Evolutionary conservation across 2,888 invertebrate species (phyloP).

Genomic region (Xestia xanthographa): DNA sequence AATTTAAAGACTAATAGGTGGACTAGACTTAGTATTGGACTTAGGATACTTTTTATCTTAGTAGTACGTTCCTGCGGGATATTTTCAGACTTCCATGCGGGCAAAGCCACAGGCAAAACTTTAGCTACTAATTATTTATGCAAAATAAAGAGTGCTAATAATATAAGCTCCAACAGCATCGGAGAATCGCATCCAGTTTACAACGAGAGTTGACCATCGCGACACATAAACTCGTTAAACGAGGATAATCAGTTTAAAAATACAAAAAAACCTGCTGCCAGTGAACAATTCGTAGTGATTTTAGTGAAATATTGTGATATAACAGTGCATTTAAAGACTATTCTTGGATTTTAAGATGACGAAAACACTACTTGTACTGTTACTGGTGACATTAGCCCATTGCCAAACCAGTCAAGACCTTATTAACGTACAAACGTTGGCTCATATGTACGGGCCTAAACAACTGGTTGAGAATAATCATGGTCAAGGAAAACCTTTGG

Average conservation of each 20-base stretch:
- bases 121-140: background rate
- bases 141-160: background rate
- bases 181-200: conserved; percentile 22
- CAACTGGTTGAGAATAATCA: background rate
- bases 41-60: background rate
- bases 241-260: conserved; percentile 15
- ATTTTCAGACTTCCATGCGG: background rate
- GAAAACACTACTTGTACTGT: conserved; percentile 63
- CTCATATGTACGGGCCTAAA: conserved; percentile 28
- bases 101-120: background rate
- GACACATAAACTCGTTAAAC: conserved; percentile 12
- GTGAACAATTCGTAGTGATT: background rate
- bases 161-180: background rate
- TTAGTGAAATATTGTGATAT: conserved; percentile 22
- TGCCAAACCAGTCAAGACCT: conserved; percentile 71
- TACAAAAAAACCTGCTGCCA: background rate
- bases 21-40: background rate
- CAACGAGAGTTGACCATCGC: background rate
- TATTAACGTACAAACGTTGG: conserved; percentile 71
- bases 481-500: no score
- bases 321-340: background rate
- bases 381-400: conserved; percentile 66
- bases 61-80: background rate
- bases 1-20: background rate
- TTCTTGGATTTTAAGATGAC: conserved; percentile 64